Base-by-base conservation (phyloP, 1,140 invertebrate species). In the Mactra quadrangularis region DNA sequence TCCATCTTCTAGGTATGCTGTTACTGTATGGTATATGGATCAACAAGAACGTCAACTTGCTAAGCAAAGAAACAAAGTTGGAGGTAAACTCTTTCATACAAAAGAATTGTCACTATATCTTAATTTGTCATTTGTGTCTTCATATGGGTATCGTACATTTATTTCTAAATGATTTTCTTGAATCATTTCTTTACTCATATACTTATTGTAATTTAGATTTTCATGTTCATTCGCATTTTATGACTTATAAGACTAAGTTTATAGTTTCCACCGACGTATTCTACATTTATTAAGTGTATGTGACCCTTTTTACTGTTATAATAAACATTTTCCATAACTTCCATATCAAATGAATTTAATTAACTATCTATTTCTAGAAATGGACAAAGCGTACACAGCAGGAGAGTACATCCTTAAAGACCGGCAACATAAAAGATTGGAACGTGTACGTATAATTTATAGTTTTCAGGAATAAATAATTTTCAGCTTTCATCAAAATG, bases 11-110 rank as follows among this genome's bases (percentile, higher is more conserved):
- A 81, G 77, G 66, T 71, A 81, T 71, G 77, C 77, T 11, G 59
- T 81, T 22, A 81, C 77, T 9, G 66, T 81, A 7, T 81, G 77
- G 77, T 81, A 81, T 29, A 81, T 81, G 77, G 77, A 81, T 22
- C 52, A 71, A 57, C 22, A 33, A 33, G 77, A 81, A 38, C 27
- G 77, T 35, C 52, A 33, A 31, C 35, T 25, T 27, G 77, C 77
- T 17, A 81, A 81, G 33, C 64, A 50, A 52, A 29, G 57, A 3
- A 15, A 29, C 6, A 17, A 19, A 19, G 9, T 13, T 22, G 77
- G 60, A 60, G 64, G 77, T 81, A 59, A 17, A 29, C 59, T 59
- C 3, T 11, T 11, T 15, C 1, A 33, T 41, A 4, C 13, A 17
- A 68, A 68, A 22, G 15, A 17, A 68, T 38, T 15, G 7, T 38